Evolutionary conservation across 2,113 vertebrate genomes (phyloP).

Genomic region (Dicentrarchus labrax): DNA sequence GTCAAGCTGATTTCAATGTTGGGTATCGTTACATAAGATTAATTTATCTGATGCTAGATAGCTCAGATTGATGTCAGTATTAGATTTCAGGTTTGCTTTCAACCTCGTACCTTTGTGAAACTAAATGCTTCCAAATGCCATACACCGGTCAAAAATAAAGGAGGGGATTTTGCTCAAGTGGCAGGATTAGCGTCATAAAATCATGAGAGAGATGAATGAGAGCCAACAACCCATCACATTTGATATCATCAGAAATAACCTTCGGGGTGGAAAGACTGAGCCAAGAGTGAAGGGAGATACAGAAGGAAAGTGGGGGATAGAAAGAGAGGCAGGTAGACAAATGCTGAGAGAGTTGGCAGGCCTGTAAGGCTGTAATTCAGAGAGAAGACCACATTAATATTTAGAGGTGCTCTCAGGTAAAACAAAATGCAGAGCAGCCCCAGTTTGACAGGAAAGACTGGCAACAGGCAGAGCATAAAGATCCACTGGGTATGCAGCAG

Average conservation of each 20-base stretch:
- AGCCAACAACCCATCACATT: slow-evolving; percentile 74
- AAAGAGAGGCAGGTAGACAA: slow-evolving; percentile 65
- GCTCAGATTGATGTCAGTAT: slow-evolving; percentile 54
- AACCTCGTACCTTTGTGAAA: slow-evolving; percentile 62
- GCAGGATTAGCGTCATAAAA: slow-evolving; percentile 74
- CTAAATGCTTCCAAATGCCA: slow-evolving; percentile 69
- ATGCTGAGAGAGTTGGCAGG: slow-evolving; percentile 69
- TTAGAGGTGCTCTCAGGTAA: slow-evolving; percentile 81
- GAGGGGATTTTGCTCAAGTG: slow-evolving; percentile 68
- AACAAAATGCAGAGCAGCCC: slow-evolving; percentile 75
- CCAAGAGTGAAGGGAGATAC: slow-evolving; percentile 55
- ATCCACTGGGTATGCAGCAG: slow-evolving; percentile 41
- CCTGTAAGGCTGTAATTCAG: slow-evolving; percentile 74
- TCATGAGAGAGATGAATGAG: slow-evolving; percentile 72
- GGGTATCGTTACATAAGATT: slow-evolving; percentile 23
- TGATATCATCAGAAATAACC: slow-evolving; percentile 80
- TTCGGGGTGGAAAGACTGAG: slow-evolving; percentile 69
- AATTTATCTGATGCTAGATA: slow-evolving; percentile 46
- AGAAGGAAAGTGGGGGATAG: slow-evolving; percentile 23
- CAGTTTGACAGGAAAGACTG: slow-evolving; percentile 60
- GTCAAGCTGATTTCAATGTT: slow-evolving; percentile 39
- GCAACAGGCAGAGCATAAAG: slow-evolving; percentile 55
- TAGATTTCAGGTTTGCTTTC: slow-evolving; percentile 67
- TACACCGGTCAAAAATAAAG: slow-evolving; percentile 65
- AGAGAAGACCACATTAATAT: slow-evolving; percentile 78